Evolutionary conservation across 2,113 vertebrate genomes (phyloP).

Genomic region (Pelecanus crispus): DNA sequence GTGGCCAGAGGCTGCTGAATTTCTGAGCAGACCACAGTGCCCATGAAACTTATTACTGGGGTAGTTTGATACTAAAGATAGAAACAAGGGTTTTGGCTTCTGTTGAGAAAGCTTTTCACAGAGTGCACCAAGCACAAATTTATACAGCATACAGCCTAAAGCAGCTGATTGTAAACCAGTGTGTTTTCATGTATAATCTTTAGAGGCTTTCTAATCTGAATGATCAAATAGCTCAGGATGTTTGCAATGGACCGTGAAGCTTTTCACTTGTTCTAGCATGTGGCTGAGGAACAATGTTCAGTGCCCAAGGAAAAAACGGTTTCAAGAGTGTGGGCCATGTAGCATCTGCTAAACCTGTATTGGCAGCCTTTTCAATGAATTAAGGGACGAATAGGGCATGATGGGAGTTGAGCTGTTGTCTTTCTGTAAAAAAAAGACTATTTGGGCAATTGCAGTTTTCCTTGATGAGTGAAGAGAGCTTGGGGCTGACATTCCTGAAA

Average conservation of each 20-base stretch:
- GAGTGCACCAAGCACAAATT: not conserved
- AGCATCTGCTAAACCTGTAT: not conserved
- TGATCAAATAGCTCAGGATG: not conserved
- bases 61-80: not conserved
- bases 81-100: not conserved
- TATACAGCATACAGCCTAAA: not conserved
- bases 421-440: not conserved
- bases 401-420: not conserved
- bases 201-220: not conserved
- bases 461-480: not conserved
- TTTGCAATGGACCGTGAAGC: not conserved
- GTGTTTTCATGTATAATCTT: not conserved
- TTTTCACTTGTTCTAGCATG: not conserved
- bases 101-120: not conserved
- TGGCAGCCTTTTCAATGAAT: not conserved
- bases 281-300: not conserved
- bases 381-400: not conserved
- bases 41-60: not conserved
- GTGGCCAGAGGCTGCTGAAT: not conserved
- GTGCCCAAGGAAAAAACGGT: not conserved
- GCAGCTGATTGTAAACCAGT: not conserved
- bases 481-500: not conserved
- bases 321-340: not conserved
- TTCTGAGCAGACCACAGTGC: not conserved
- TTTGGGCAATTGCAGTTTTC: not conserved